Evolutionary conservation across 2,888 invertebrate species (phyloP), one percentile per base, ranked within the genome.

Genomic region (Harpagoxenus sublaevis): DNA sequence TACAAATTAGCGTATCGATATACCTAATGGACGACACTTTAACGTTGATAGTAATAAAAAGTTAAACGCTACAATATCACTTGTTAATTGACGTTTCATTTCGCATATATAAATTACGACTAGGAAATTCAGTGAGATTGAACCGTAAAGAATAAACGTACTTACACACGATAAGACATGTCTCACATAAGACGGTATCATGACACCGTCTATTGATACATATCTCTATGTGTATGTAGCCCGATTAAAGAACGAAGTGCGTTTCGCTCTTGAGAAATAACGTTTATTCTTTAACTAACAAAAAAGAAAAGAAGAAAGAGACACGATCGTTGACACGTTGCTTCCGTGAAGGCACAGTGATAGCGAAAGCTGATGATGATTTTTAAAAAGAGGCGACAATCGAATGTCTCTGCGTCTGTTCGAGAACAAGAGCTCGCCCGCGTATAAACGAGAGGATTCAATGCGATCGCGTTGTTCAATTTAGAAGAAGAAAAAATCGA

Each of bases 371-470:
- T 62, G 10, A 73, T 12, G 15, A 70, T 35, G 28, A 70, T 71
- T 79, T 18, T 71, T 35, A 62, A 68, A 68, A 78, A 8, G 39
- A 48, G 57, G 31, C 57, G 60, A 71, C 60, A 57, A 60, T 79
- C 35, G 71, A 71, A 48, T 6, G 45, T 70, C 45, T 45, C 55
- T 42, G 42, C 63, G 51, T 65, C 9, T 48, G 70, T 39, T 79
- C 45, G 51, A 78, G n/a, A 55, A 53, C 28, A 9, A 68, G 18
- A 23, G 10, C 51, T 42, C 28, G 15, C 57, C 23, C 35, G 8
- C 45, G 23, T 23, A 23, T 23, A 15, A 8, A 51, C 0, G 5
- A 3, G 15, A 74, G 28, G 23, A 3, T 55, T 10, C 18, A 74
- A 35, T 18, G 12, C 31, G 51, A 70, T 39, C n/a, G 51, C 39